phyloP scores from a whole-genome alignment of 2,113 vertebrate species.

The Aspidoscelis tigris region DNA sequence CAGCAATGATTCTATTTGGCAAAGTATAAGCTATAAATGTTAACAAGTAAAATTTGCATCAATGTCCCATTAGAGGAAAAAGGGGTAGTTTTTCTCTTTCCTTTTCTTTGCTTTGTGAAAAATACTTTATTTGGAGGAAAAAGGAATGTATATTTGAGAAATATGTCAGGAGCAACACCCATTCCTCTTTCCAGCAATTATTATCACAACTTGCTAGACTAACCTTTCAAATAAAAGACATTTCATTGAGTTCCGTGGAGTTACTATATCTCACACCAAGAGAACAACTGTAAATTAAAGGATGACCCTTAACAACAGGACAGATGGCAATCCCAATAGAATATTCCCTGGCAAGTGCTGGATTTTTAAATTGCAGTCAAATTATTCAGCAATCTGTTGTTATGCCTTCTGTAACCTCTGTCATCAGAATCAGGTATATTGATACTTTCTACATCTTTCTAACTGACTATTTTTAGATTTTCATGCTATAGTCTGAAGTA shows the following conservation, averaged over 20 bases:
- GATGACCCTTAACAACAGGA: not conserved
- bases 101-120: not conserved
- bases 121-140: not conserved
- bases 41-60: not conserved
- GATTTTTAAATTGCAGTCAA: rapidly evolving
- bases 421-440: not conserved
- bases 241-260: not conserved
- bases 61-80: not conserved
- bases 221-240: not conserved
- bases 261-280: not conserved
- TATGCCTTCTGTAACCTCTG: rapidly evolving
- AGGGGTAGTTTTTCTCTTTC: not conserved
- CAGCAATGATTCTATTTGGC: too few relatives aligned
- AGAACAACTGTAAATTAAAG: not conserved
- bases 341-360: conserved; percentile 8
- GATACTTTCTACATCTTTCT: not conserved
- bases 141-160: not conserved
- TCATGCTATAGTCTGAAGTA: not conserved
- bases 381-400: not conserved
- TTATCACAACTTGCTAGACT: not conserved
- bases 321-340: conserved; percentile 1
- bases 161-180: too few relatives aligned
- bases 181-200: rapidly evolving
- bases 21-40: too few relatives aligned
- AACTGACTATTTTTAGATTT: not conserved